Percentiles rank a stretch among this genome's conserved stretches.
These are phyloP conservation scores for Aulostomus chinensis DNA, from an alignment of 2,797 vertebrate genomes.

Conservation along the genomic window DNA sequence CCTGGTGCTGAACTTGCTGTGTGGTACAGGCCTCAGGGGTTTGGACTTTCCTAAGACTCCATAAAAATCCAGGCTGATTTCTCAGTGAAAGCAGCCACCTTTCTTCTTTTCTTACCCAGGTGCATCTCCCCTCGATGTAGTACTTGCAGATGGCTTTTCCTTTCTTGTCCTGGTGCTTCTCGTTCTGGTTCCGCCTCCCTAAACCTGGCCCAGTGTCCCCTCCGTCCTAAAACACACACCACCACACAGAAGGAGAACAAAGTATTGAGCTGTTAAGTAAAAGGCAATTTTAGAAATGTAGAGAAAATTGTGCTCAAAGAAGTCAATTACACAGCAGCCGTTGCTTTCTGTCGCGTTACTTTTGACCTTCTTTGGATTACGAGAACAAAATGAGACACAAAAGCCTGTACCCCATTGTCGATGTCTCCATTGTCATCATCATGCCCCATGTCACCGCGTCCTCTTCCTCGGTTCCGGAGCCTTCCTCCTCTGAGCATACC, in stretches of 20 bases:
- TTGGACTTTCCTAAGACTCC: too few relatives aligned
- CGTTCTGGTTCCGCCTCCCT: slow-evolving; percentile 85
- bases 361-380: too few relatives aligned
- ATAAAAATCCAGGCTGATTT: too few relatives aligned
- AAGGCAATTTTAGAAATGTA: too few relatives aligned
- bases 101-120: slow-evolving; percentile 84
- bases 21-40: too few relatives aligned
- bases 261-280: background rate
- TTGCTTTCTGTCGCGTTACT: too few relatives aligned
- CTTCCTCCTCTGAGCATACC: slow-evolving; percentile 75
- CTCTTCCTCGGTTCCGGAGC: slow-evolving; percentile 77
- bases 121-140: slow-evolving; percentile 94
- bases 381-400: background rate
- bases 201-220: slow-evolving; percentile 69
- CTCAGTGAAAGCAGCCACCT: too few relatives aligned
- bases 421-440: slow-evolving; percentile 91
- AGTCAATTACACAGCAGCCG: too few relatives aligned
- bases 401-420: slow-evolving; percentile 85
- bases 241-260: background rate
- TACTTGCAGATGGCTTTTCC: slow-evolving; percentile 98
- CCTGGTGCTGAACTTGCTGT: too few relatives aligned
- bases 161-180: slow-evolving; percentile 94
- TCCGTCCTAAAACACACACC: slow-evolving; percentile 65
- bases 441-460: slow-evolving; percentile 81
- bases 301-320: too few relatives aligned